Base-by-base conservation (phyloP, 2,888 invertebrate species). In the Tenthredo mesomela region DNA sequence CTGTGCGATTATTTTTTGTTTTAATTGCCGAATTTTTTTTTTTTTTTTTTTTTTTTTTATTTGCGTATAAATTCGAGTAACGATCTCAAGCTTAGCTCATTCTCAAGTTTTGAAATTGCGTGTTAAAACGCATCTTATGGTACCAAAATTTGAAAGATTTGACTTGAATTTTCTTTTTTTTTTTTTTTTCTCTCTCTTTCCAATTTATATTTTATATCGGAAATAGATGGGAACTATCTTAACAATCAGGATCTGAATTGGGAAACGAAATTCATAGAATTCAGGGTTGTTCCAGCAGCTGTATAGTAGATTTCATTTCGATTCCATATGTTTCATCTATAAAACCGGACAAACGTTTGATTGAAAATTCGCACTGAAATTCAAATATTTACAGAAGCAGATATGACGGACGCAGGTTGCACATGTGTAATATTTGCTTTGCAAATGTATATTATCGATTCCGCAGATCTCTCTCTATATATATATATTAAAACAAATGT, bases 361-460 rank as follows among this genome's bases (percentile, higher is more conserved):
- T 40, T 43, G 21, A 54, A n/a, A 50, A 54, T 77, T 77, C 33
- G 12, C 21, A 25, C 43, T 0, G 25, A 25, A 21, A 25, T 75
- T 25, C 25, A 77, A 77, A 77, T 54, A 77, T 77, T 77, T 29
- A 50, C 29, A 77, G 7, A 15, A 29, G 29, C 3, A 77, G n/a
- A 50, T 43, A 37, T 37, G 40, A 18, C 33, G 1, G 50, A 29
- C 54, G 33, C 9, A 50, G 33, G 50, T 9, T 25, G 21, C 15
- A 54, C 25, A n/a, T n/a, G 47, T 43, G 40, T 43, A 6, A 25
- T 40, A 77, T 77, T 77, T 77, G 77, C 29, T 77, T 77, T 77
- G 50, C 29, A 77, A 77, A 77, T 77, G 33, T 29, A 33, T 54
- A 33, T 54, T 9, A 54, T 43, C 73, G 33, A 73, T 54, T 33